Conservation (phyloP, 1,140 invertebrate genomes). For the Chrysoperla carnea region DNA sequence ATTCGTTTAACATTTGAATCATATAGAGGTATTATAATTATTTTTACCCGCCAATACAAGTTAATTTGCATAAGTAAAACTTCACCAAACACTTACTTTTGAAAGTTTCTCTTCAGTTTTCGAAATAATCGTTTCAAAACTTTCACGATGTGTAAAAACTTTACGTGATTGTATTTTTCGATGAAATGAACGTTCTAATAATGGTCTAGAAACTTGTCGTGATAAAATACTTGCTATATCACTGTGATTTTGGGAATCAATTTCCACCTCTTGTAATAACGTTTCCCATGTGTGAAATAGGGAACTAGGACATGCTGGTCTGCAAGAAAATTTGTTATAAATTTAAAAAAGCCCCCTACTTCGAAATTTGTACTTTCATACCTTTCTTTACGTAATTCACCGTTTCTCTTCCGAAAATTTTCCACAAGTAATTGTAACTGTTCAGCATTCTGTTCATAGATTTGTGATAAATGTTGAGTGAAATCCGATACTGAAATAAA, state of each 20-base stretch:
- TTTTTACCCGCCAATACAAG: too few relatives aligned
- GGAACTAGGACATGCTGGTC: constrained; percentile 58
- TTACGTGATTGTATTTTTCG: constrained; percentile 86
- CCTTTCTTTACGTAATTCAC: constrained; percentile 77
- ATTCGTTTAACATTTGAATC: too few relatives aligned
- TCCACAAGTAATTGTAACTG: constrained; percentile 78
- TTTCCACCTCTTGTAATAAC: constrained; percentile 79
- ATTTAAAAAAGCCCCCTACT: not conserved
- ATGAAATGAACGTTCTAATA: constrained; percentile 78
- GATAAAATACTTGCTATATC: constrained; percentile 72
- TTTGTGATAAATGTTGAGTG: constrained; percentile 74
- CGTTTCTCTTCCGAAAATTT: constrained; percentile 71
- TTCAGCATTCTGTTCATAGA: constrained; percentile 83
- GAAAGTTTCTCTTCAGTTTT: constrained; percentile 80
- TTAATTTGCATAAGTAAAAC: too few relatives aligned
- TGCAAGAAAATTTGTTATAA: constrained; percentile 21
- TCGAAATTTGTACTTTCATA: constrained; percentile 21
- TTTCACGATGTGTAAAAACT: constrained; percentile 79
- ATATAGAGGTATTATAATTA: too few relatives aligned
- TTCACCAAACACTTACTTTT: constrained; percentile 46
- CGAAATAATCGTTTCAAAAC: constrained; percentile 72
- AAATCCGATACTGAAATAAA: constrained; percentile 82
- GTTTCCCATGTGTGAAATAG: constrained; percentile 86
- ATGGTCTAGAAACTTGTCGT: constrained; percentile 68
- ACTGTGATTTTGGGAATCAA: constrained; percentile 76